Percentiles rank a stretch among this genome's conserved stretches.
phyloP scores from a whole-genome alignment of 2,113 vertebrate genomes.

The Tyrannus savana region DNA sequence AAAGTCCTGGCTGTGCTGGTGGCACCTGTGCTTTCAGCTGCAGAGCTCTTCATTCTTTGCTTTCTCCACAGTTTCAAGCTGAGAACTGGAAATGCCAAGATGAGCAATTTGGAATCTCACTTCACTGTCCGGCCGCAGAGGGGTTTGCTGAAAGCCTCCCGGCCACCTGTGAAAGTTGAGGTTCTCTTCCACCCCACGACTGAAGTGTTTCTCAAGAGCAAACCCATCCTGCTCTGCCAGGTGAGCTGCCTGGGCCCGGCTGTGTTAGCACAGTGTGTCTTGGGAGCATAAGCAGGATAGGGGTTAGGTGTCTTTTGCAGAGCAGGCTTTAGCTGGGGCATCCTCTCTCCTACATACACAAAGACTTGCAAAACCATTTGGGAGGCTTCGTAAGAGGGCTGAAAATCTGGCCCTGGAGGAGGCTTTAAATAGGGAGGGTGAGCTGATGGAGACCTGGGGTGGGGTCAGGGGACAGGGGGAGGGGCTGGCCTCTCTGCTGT shows the following conservation, averaged over 20 bases:
- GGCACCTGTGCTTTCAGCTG: not conserved
- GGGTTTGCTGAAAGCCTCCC: constrained; percentile 70
- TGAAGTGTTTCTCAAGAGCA: constrained; percentile 78
- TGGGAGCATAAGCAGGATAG: accelerated
- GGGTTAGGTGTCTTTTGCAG: not conserved
- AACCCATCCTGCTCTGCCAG: constrained; percentile 83
- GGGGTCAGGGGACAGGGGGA: too few species aligned
- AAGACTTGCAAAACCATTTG: not conserved
- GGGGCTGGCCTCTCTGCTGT: not conserved
- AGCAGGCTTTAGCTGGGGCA: not conserved
- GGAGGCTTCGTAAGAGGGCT: not conserved
- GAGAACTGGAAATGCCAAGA: constrained; percentile 33
- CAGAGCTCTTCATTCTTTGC: not conserved
- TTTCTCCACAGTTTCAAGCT: constrained; percentile 78
- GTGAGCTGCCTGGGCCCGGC: constrained; percentile 62
- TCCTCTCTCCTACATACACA: not conserved
- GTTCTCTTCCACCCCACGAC: constrained; percentile 77
- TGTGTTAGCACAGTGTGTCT: not conserved
- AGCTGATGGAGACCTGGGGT: not conserved
- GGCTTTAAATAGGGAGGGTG: not conserved
- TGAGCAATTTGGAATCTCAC: constrained; percentile 67
- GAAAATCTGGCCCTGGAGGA: not conserved
- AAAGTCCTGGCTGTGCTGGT: not conserved
- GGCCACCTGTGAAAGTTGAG: constrained; percentile 74
- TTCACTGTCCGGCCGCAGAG: constrained; percentile 79